Base-by-base conservation (phyloP, 2,888 invertebrate species). In the Rapana venosa region DNA sequence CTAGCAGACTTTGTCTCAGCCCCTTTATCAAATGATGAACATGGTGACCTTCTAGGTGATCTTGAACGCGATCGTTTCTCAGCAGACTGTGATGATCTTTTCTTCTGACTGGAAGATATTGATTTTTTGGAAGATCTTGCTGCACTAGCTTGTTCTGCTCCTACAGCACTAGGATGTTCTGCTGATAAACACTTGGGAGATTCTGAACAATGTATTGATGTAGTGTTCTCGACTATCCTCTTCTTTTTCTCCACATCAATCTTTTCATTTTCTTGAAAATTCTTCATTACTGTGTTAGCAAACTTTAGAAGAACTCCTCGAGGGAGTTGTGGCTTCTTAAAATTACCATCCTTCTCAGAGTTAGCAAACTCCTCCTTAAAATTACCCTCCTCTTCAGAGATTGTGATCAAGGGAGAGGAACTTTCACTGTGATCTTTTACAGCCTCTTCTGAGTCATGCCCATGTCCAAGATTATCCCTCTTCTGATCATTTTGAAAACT, bases 241-340 rank as follows among this genome's bases (percentile, higher is more conserved):
- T 86, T 86, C 32, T 66, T 61, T 22, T 61, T 61, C 22, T 86
- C 13, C 74, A 47, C 36, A 26, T 87, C 87, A 70, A 66, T 56
- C 32, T 87, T 87, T 15, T 47, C 11, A 32, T 87, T 87, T 17
- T 74, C 36, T 32, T 74, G 22, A 15, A n/a, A 26, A 74, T 30
- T 66, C n/a, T 47, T 36, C 47, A 87, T 20, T 1, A 87, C 47
- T 5, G 74, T 74, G n/a, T 74, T 35, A 1, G 87, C 87, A 87
- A 87, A 70, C 85, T 58, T 26, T 1, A 32, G 20, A n/a, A 85
- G 30, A 85, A 85, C 58, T 58, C 85, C 85, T 4, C 20, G 47
- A 26, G 36, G 30, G 36, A 83, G 81, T 47, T 30, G 81, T 13
- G 81, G 47, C 26, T 22, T 79, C 20, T 32, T 32, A 79, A 13